These are phyloP conservation scores for Crossocerus cetratus DNA, from an alignment of 2,888 invertebrate species.

Conservation along the genomic window DNA sequence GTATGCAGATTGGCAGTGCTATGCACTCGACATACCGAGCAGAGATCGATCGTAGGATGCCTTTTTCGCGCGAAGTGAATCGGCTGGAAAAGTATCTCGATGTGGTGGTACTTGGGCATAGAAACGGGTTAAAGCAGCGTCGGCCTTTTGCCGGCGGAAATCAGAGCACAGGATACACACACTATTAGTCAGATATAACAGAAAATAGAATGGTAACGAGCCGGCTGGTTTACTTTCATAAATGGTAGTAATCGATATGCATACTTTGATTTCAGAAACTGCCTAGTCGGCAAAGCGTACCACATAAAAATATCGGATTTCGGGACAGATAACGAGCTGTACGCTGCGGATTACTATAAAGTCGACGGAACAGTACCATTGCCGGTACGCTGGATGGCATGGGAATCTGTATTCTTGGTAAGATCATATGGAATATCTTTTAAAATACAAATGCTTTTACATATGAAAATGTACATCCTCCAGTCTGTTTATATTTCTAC, in stretches of 20 bases:
- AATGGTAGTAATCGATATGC: background rate
- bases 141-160: background rate
- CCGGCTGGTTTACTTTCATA: too few species aligned
- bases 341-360: slow-evolving; percentile 89
- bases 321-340: slow-evolving; percentile 89
- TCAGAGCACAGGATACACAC: background rate
- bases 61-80: slow-evolving; percentile 47
- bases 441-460: too few species aligned
- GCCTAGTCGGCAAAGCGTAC: slow-evolving; percentile 89
- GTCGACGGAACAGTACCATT: slow-evolving; percentile 87
- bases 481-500: too few species aligned
- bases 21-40: slow-evolving; percentile 50
- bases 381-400: slow-evolving; percentile 94
- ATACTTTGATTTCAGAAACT: slow-evolving; percentile 81
- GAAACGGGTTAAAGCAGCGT: slow-evolving; percentile 27
- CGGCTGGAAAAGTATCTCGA: slow-evolving; percentile 46
- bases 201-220: too few species aligned
- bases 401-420: slow-evolving; percentile 88
- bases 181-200: too few species aligned
- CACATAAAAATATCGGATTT: slow-evolving; percentile 91
- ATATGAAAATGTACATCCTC: too few species aligned
- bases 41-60: slow-evolving; percentile 57
- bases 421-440: slow-evolving; percentile 40
- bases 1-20: slow-evolving; percentile 59
- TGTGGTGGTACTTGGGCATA: slow-evolving; percentile 11